Percentiles rank a stretch among this genome's conserved stretches.
These are phyloP conservation scores for Miichthys miiuy DNA, from an alignment of 2,797 vertebrate genomes.

Conservation along the genomic window DNA sequence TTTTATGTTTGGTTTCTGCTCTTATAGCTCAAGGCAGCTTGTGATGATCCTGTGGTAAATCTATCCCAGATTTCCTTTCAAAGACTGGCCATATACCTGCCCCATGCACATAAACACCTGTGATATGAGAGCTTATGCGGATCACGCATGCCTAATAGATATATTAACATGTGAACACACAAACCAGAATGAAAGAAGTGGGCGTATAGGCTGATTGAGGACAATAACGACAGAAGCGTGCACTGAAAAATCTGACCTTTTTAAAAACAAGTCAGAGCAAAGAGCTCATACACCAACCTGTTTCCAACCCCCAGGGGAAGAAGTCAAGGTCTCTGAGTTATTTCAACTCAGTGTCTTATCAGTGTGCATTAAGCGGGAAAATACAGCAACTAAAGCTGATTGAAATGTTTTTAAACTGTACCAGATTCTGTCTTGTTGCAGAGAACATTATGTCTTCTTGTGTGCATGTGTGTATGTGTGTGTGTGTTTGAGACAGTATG, in stretches of 20 bases:
- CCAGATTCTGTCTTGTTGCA: background rate
- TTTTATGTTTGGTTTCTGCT: conserved; percentile 69
- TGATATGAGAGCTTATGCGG: conserved; percentile 2
- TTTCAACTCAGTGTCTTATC: conserved; percentile 13
- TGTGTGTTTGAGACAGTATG: conserved; percentile 14
- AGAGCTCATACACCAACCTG: background rate
- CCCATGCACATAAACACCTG: conserved; percentile 26
- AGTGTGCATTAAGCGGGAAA: background rate
- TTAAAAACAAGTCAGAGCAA: conserved; percentile 45
- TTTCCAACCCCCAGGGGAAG: conserved; percentile 20
- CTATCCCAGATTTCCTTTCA: conserved; percentile 62
- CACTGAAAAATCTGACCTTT: conserved; percentile 38
- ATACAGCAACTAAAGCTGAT: background rate
- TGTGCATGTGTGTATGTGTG: background rate
- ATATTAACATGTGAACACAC: background rate
- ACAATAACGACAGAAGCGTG: conserved; percentile 17
- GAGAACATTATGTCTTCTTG: conserved; percentile 31
- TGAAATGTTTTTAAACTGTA: background rate
- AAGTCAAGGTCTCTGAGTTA: conserved; percentile 20
- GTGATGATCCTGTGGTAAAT: conserved; percentile 67
- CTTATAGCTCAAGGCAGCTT: conserved; percentile 52
- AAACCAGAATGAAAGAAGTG: background rate
- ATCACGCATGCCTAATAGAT: background rate
- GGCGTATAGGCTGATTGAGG: background rate
- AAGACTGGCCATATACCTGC: conserved; percentile 36